A percentile compares a stretch with the other conserved stretches of the same genome.
Evolutionary conservation across 2,113 vertebrate species (phyloP).

Genomic region (Centropus unirufus): DNA sequence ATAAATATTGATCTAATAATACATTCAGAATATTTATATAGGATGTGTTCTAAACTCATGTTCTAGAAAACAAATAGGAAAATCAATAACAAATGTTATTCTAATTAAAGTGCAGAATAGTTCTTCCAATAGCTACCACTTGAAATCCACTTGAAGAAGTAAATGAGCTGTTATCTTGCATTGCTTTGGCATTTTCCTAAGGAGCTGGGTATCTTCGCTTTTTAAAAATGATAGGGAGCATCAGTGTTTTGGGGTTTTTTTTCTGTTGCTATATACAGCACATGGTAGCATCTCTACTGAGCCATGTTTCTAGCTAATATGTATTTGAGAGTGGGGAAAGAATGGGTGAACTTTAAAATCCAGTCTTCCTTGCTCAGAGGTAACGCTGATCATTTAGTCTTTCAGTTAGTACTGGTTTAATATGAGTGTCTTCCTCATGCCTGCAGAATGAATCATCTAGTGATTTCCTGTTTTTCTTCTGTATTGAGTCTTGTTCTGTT

Average conservation of each 20-base stretch:
- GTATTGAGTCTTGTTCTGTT: background rate
- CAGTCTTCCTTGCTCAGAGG: background rate
- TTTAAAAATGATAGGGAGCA: background rate
- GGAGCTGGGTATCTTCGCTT: background rate
- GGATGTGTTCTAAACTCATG: constrained; percentile 34
- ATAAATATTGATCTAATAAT: constrained; percentile 46
- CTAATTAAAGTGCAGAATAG: constrained; percentile 46
- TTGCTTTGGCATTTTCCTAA: constrained; percentile 14
- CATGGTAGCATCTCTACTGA: background rate
- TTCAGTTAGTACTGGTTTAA: background rate
- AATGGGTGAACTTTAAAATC: background rate
- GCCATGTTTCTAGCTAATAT: background rate
- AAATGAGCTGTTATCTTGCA: constrained; percentile 14
- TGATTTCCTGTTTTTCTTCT: background rate
- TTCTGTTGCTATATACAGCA: background rate
- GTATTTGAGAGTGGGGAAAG: background rate
- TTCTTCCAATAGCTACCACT: constrained; percentile 34
- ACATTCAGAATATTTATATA: constrained; percentile 26
- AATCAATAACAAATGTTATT: constrained; percentile 63
- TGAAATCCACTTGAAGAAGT: background rate
- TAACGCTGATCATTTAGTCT: background rate
- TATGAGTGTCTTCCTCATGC: background rate
- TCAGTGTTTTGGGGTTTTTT: background rate
- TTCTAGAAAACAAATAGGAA: constrained; percentile 58
- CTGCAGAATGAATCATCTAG: background rate